These are phyloP conservation scores for Orthosia incerta DNA, from an alignment of 2,888 invertebrate genomes.

Conservation along the genomic window DNA sequence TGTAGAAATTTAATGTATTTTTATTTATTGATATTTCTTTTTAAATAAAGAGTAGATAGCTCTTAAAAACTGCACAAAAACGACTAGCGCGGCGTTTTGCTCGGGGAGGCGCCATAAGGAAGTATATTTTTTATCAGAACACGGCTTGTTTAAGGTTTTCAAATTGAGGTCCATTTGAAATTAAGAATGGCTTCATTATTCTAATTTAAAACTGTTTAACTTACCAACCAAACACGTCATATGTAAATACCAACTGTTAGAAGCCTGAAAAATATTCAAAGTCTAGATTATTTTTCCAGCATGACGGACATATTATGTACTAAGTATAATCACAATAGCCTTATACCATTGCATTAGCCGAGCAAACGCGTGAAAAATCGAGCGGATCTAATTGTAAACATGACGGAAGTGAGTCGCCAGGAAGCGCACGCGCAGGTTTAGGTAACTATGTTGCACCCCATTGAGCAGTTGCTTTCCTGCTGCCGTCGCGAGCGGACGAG, in stretches of 20 bases:
- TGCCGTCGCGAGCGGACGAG: constrained; percentile 71
- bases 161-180: neutral
- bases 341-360: constrained; percentile 39
- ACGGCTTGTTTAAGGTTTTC: neutral
- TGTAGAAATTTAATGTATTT: too few relatives aligned
- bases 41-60: too few relatives aligned
- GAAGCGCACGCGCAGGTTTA: constrained; percentile 79
- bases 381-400: constrained; percentile 78
- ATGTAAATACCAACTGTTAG: too few relatives aligned
- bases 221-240: too few relatives aligned
- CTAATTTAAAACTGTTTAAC: neutral
- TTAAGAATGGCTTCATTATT: neutral
- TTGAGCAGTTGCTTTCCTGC: constrained; percentile 76
- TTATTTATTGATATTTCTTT: too few relatives aligned
- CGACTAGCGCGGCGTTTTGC: too few relatives aligned
- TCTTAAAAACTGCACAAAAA: too few relatives aligned
- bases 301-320: neutral
- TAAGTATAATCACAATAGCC: constrained; percentile 19
- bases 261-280: neutral
- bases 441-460: constrained; percentile 79
- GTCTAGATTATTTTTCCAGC: neutral
- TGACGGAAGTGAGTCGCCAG: constrained; percentile 76
- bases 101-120: too few relatives aligned
- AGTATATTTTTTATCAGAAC: too few relatives aligned
- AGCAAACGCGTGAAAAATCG: constrained; percentile 70